A percentile compares a stretch with the other conserved stretches of the same genome.
These are phyloP conservation scores for Zeuzera pyrina DNA, from an alignment of 2,888 invertebrate species.

Conservation along the genomic window DNA sequence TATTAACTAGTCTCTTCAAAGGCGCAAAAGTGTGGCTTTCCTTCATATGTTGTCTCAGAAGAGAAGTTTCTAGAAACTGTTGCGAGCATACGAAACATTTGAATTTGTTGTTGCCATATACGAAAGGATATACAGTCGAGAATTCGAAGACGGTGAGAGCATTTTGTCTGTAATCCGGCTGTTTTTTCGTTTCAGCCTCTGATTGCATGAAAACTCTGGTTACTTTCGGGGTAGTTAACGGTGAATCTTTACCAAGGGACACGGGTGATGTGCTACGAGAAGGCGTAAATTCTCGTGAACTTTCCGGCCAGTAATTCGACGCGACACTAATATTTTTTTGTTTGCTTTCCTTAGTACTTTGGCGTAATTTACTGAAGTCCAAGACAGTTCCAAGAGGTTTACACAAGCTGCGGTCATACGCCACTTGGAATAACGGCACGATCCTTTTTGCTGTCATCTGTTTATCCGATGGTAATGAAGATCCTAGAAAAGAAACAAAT, in stretches of 20 bases:
- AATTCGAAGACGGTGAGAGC: conserved; percentile 54
- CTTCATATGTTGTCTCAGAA: conserved; percentile 46
- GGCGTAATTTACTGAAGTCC: conserved; percentile 43
- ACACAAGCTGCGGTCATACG: conserved; percentile 59
- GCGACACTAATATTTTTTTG: conserved; percentile 11
- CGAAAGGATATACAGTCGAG: conserved; percentile 57
- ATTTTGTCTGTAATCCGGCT: conserved; percentile 45
- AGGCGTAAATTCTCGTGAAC: conserved; percentile 18
- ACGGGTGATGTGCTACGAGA: conserved; percentile 47
- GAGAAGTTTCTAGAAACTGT: conserved; percentile 44
- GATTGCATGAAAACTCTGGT: not conserved
- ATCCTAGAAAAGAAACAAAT: conserved; percentile 58
- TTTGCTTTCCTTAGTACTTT: conserved; percentile 6
- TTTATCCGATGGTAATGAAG: conserved; percentile 27
- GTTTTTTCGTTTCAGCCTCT: conserved; percentile 20
- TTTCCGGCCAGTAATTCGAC: conserved; percentile 3
- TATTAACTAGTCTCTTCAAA: conserved; percentile 50
- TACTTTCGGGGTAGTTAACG: not conserved
- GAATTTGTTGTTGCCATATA: conserved; percentile 60
- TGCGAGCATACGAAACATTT: conserved; percentile 61
- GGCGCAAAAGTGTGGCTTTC: conserved; percentile 45
- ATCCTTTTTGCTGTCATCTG: conserved; percentile 35
- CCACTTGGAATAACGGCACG: conserved; percentile 62
- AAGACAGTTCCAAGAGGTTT: conserved; percentile 53
- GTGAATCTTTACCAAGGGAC: conserved; percentile 14